These are phyloP conservation scores for Platycheirus albimanus DNA, from an alignment of 2,888 invertebrate species.

Conservation along the genomic window DNA sequence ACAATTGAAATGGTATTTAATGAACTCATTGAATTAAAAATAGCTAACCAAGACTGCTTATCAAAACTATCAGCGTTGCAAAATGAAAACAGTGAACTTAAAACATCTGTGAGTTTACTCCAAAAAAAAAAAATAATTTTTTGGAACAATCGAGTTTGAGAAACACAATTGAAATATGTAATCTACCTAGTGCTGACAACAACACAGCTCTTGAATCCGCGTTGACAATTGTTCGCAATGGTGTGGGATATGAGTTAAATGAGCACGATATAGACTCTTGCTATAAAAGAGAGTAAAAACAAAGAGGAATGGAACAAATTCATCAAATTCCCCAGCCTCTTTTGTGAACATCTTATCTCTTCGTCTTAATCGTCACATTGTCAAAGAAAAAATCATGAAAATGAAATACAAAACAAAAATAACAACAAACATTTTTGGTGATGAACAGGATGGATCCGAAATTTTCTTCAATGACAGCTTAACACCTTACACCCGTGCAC, in stretches of 20 bases:
- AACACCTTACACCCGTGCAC: conserved; percentile 12
- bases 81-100: conserved; percentile 29
- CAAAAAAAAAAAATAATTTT: conserved; percentile 2
- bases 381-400: conserved; percentile 25
- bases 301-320: not conserved
- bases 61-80: conserved; percentile 5
- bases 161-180: conserved; percentile 25
- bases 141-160: conserved; percentile 12
- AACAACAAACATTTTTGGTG: conserved; percentile 5
- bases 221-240: conserved; percentile 20
- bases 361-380: not conserved
- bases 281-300: conserved; percentile 16
- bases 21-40: conserved; percentile 14
- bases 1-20: conserved; percentile 19
- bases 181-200: conserved; percentile 24
- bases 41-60: conserved; percentile 13
- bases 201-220: conserved; percentile 20
- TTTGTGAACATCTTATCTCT: not conserved
- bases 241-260: conserved; percentile 5
- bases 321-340: not conserved
- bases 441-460: conserved; percentile 9
- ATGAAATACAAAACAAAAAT: conserved; percentile 1
- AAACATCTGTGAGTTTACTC: not conserved
- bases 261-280: conserved; percentile 27
- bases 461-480: conserved; percentile 7